These are phyloP conservation scores for Steatocranus sp. DNA, from an alignment of 2,797 vertebrate species.

Conservation along the genomic window DNA sequence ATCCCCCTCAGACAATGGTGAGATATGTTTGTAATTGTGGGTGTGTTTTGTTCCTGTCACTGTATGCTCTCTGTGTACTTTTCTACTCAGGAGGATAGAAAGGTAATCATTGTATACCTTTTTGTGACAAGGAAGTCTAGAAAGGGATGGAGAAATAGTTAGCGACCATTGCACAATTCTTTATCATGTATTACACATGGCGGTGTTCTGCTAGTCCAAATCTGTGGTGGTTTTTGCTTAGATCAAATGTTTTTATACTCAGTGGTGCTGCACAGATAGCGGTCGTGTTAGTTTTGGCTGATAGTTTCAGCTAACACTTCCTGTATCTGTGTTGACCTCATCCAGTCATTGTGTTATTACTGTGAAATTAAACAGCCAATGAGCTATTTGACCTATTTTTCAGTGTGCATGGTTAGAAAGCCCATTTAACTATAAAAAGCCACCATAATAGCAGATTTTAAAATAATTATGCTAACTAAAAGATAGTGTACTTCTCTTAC, in stretches of 20 bases:
- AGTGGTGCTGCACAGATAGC: slow-evolving; percentile 7
- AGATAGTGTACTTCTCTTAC: not conserved
- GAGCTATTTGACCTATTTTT: not conserved
- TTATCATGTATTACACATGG: not conserved
- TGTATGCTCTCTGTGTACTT: not conserved
- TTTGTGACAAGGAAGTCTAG: not conserved
- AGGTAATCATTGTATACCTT: not conserved
- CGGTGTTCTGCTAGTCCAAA: not conserved
- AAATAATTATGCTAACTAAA: not conserved
- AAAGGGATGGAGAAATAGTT: not conserved
- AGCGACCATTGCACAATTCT: not conserved
- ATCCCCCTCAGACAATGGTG: slow-evolving; percentile 93
- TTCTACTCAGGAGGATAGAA: slow-evolving; percentile 59
- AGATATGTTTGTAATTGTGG: not conserved
- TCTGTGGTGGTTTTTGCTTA: not conserved
- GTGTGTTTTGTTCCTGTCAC: not conserved
- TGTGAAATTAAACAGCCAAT: not conserved
- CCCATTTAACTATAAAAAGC: not conserved
- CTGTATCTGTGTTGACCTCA: slow-evolving; percentile 26
- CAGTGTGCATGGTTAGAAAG: not conserved
- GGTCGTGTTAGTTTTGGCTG: slow-evolving; percentile 45
- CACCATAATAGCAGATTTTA: not conserved
- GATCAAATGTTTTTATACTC: slow-evolving; percentile 31
- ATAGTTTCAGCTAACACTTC: slow-evolving; percentile 29
- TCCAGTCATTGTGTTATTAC: slow-evolving; percentile 3